Evolutionary conservation across 2,797 vertebrate species (phyloP), one percentile per base, ranked within the genome.

Genomic region (Vultur gryphus): DNA sequence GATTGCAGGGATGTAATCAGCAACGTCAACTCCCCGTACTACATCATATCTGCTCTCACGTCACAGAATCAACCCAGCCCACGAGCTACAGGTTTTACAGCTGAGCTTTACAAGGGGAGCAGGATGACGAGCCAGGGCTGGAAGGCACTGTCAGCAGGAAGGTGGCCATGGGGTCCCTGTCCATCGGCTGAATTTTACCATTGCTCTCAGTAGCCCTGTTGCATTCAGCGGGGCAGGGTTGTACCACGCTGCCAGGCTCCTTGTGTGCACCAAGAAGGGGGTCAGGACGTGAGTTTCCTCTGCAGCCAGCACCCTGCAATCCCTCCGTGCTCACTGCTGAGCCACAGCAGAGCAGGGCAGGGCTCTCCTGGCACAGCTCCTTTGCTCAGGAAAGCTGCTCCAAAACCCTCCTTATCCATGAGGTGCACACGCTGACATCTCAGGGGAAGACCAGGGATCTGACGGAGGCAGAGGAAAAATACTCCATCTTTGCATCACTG

Each of bases 21-120:
- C 49, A 13, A 10, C 4, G 0, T 35, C 37, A 26, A 48, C 28
- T 29, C 62, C 54, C 35, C 4, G 2, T 20, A 11, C 39, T 1
- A 28, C 41, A 15, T 24, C 23, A 0, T 4, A 37, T 4, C 35
- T 2, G 16, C 41, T 25, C 48, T 25, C 23, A 35, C 3, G 0
- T 4, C 35, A 13, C 54, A 29, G 55, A 59, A 48, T 15, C 59
- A 33, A 23, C 46, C 52, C 67, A 61, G n/a, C 55, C 28, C 44
- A 11, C 7, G 9, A 64, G 58, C 48, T 49, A 28, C 29, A 11
- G 21, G 41, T 65, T 65, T 51, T 20, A 29, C 37, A 44, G 41
- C 25, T 35, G 62, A 41, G 55, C 19, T 55, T 24, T 77, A 13
- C 51, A 7, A 23, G 52, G 46, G 21, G 21, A 41, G 20, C 37